Percentiles rank a stretch among this genome's conserved stretches.
Conservation (phyloP, 2,797 vertebrate species). For the Gymnocypris eckloni region DNA sequence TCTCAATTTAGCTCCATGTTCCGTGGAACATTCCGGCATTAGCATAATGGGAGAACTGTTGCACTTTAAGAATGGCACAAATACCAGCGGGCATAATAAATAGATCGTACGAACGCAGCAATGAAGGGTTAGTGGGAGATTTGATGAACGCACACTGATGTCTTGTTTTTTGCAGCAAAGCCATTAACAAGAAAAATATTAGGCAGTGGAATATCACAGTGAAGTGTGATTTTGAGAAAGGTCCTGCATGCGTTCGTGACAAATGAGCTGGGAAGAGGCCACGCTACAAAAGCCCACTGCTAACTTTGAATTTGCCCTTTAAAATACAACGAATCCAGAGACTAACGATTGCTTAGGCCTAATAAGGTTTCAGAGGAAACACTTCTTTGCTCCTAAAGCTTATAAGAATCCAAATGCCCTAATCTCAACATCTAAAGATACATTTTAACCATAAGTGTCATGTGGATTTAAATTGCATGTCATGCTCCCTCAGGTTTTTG, state of each 20-base stretch:
- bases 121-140: constrained; percentile 43
- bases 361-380: neutral
- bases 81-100: constrained; percentile 55
- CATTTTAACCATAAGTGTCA: neutral
- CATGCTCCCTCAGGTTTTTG: neutral
- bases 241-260: constrained; percentile 8
- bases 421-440: constrained; percentile 9
- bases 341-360: neutral
- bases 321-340: neutral
- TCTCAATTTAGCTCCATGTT: constrained; percentile 63
- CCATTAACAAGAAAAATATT: constrained; percentile 50
- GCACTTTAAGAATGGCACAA: constrained; percentile 58
- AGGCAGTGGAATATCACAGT: constrained; percentile 27
- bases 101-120: constrained; percentile 16
- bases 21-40: constrained; percentile 54
- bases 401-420: neutral
- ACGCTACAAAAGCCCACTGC: neutral
- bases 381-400: constrained; percentile 7
- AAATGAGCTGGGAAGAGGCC: neutral
- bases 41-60: constrained; percentile 63
- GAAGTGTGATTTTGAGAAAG: constrained; percentile 32
- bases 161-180: constrained; percentile 41
- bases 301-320: constrained; percentile 39
- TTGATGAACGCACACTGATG: constrained; percentile 43
- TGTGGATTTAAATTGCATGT: neutral